phyloP scores from a whole-genome alignment of 2,113 vertebrate genomes.

The Variabilichromis moorii region DNA sequence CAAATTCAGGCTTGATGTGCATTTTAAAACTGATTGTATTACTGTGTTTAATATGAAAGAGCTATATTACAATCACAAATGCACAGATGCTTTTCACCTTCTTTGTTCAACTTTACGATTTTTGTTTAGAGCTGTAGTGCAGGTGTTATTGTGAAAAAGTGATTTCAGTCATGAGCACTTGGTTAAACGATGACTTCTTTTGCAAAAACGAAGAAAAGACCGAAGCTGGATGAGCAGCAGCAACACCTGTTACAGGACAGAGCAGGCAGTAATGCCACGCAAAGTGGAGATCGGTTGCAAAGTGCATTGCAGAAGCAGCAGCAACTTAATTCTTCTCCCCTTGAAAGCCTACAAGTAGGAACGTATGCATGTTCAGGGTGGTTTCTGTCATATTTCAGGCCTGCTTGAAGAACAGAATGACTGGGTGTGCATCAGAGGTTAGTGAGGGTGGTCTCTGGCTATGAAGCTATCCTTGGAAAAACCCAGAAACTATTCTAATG shows the following conservation, averaged over 20 bases:
- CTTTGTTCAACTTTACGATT: neutral
- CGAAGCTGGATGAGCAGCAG: neutral
- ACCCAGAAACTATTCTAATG: neutral
- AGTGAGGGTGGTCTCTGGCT: neutral
- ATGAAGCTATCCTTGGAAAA: neutral
- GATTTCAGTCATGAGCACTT: neutral
- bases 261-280: neutral
- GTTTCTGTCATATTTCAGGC: neutral
- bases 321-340: neutral
- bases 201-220: neutral
- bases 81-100: fast-evolving
- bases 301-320: neutral
- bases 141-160: neutral
- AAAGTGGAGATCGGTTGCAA: neutral
- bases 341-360: fast-evolving
- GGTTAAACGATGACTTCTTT: neutral
- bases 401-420: fast-evolving
- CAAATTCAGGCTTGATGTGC: neutral
- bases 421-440: neutral
- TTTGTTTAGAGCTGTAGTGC: fast-evolving
- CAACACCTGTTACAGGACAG: neutral
- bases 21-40: fast-evolving
- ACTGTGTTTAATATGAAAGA: neutral
- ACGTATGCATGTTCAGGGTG: neutral
- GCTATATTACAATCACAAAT: neutral